phyloP scores from a whole-genome alignment of 2,888 invertebrate genomes.

The Phalangium opilio region DNA sequence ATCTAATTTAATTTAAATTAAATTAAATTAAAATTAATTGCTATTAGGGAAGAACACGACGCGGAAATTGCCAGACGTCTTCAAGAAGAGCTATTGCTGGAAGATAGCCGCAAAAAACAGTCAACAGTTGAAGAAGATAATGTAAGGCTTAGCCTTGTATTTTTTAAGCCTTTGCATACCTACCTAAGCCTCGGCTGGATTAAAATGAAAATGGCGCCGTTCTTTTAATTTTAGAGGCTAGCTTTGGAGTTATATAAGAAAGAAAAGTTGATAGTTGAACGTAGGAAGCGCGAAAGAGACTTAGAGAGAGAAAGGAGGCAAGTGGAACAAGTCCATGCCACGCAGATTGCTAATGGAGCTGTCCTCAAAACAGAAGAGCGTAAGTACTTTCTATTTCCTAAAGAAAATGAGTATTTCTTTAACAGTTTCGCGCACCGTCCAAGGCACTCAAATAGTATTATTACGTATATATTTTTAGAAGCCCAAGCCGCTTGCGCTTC shows the following conservation, averaged over 20 bases:
- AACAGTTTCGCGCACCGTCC: too few species aligned
- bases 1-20: too few species aligned
- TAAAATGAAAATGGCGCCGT: too few species aligned
- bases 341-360: slow-evolving; percentile 12
- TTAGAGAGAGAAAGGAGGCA: slow-evolving; percentile 32
- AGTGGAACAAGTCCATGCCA: slow-evolving; percentile 23
- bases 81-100: slow-evolving; percentile 40
- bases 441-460: too few species aligned
- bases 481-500: too few species aligned
- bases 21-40: background rate
- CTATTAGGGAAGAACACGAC: slow-evolving; percentile 48
- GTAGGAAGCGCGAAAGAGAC: slow-evolving; percentile 18
- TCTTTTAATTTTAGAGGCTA: slow-evolving; percentile 11
- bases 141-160: too few species aligned
- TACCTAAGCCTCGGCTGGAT: too few species aligned
- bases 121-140: slow-evolving; percentile 28
- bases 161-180: too few species aligned
- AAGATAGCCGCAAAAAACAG: slow-evolving; percentile 24
- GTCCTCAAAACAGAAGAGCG: too few species aligned
- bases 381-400: too few species aligned
- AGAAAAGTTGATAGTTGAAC: slow-evolving; percentile 28
- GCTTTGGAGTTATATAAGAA: slow-evolving; percentile 18
- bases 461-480: too few species aligned
- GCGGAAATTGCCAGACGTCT: slow-evolving; percentile 48
- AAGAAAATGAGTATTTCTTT: too few species aligned